phyloP scores from a whole-genome alignment of 1,140 invertebrate genomes.

The Mesaphorura yosii region DNA sequence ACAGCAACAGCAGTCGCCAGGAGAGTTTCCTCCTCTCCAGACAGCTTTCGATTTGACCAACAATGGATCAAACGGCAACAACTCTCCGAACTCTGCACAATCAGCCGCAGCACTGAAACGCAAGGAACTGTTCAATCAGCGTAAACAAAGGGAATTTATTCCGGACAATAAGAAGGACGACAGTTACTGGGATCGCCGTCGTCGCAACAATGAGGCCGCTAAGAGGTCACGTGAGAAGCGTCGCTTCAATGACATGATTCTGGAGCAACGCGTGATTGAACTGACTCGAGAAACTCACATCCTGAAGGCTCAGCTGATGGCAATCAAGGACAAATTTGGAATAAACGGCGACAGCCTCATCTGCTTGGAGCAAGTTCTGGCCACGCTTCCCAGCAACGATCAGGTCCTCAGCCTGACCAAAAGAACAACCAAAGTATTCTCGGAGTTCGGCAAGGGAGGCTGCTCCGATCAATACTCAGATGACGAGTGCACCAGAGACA shows the following conservation, averaged over 20 bases:
- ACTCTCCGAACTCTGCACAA: too few species aligned
- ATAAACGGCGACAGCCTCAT: slow-evolving; percentile 74
- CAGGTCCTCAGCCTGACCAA: slow-evolving; percentile 70
- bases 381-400: slow-evolving; percentile 65
- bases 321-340: slow-evolving; percentile 86
- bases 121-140: slow-evolving; percentile 65
- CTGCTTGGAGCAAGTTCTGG: slow-evolving; percentile 73
- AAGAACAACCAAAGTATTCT: slow-evolving; percentile 51
- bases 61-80: too few species aligned
- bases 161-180: slow-evolving; percentile 95
- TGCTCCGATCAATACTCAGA: neutral
- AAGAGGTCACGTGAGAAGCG: slow-evolving; percentile 88
- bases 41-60: slow-evolving; percentile 27
- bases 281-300: slow-evolving; percentile 89
- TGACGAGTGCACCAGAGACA: neutral
- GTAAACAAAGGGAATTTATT: slow-evolving; percentile 91
- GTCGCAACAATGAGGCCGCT: slow-evolving; percentile 91
- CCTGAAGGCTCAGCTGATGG: slow-evolving; percentile 78
- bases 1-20: slow-evolving; percentile 1
- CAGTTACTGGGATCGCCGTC: slow-evolving; percentile 88
- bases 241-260: slow-evolving; percentile 90
- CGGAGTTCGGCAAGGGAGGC: neutral
- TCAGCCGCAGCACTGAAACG: too few species aligned
- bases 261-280: slow-evolving; percentile 85
- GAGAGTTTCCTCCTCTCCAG: slow-evolving; percentile 14